Conservation (phyloP, 1,140 invertebrate species). For the Agrilus planipennis region DNA sequence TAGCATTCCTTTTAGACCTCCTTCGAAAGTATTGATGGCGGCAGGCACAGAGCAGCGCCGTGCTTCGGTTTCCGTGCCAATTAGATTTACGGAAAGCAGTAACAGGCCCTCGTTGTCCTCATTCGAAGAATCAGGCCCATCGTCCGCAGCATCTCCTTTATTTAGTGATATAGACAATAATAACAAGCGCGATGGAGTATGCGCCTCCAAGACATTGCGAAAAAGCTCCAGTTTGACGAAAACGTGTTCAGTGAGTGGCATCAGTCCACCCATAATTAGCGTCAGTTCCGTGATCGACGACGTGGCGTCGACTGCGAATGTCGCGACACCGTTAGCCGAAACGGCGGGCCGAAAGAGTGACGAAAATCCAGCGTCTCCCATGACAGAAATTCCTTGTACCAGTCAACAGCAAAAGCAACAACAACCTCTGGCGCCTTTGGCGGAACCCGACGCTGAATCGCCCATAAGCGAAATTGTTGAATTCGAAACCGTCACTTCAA, state of each 20-base stretch:
- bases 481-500: conserved; percentile 11
- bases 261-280: conserved; percentile 53
- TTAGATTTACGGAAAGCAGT: conserved; percentile 18
- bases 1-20: too few species aligned
- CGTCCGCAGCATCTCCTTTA: conserved; percentile 19
- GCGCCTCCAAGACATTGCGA: conserved; percentile 25
- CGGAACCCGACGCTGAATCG: conserved; percentile 49
- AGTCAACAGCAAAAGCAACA: conserved; percentile 2
- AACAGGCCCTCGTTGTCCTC: conserved; percentile 33
- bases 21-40: conserved; percentile 25
- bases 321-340: conserved; percentile 28
- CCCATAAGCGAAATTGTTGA: conserved; percentile 38
- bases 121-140: conserved; percentile 32
- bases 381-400: too few species aligned
- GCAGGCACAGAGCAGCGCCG: conserved; percentile 32
- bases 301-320: conserved; percentile 6
- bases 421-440: conserved; percentile 41
- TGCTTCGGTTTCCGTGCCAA: conserved; percentile 35
- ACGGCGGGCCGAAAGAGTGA: conserved; percentile 5
- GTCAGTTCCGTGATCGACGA: conserved; percentile 58
- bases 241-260: conserved; percentile 28
- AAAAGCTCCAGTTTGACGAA: conserved; percentile 31
- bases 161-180: conserved; percentile 32
- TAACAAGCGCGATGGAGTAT: conserved; percentile 17
- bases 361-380: conserved; percentile 11